A percentile compares a stretch with the other conserved stretches of the same genome.
Evolutionary conservation across 2,888 invertebrate species (phyloP).

Genomic region (Sinohyriopsis cumingii): DNA sequence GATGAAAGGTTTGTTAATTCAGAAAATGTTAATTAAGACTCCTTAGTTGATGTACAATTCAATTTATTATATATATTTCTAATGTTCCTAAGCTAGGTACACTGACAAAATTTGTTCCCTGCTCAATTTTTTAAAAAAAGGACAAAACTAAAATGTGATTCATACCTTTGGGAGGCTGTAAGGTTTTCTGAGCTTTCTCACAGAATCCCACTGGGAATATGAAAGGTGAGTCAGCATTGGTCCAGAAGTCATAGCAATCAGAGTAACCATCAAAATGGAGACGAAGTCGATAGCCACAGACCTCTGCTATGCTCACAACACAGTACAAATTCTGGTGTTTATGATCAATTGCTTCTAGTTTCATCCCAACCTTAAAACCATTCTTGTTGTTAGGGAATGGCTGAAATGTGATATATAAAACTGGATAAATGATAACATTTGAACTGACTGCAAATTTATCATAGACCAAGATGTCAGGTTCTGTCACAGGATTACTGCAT

Average conservation of each 20-base stretch:
- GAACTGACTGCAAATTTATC: not conserved
- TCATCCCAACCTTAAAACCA: constrained; percentile 84
- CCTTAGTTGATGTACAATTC: no score
- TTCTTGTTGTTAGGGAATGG: constrained; percentile 83
- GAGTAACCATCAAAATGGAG: constrained; percentile 94
- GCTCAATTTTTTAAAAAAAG: not conserved
- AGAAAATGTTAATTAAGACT: no score
- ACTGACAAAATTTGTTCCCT: not conserved
- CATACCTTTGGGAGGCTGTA: constrained; percentile 84
- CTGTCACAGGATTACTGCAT: not conserved
- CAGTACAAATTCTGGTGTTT: constrained; percentile 91
- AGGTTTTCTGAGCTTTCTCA: constrained; percentile 83
- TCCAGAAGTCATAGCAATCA: constrained; percentile 93
- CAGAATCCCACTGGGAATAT: constrained; percentile 97
- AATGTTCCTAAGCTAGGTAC: no score
- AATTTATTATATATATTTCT: no score
- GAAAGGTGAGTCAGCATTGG: constrained; percentile 91
- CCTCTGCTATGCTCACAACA: constrained; percentile 84
- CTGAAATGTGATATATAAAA: constrained; percentile 69
- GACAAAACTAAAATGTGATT: no score
- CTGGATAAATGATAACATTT: constrained; percentile 1
- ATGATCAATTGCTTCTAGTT: constrained; percentile 94
- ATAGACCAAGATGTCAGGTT: not conserved
- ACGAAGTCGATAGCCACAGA: constrained; percentile 86
- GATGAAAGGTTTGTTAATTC: no score